These are phyloP conservation scores for Chrosomus eos DNA, from an alignment of 2,797 vertebrate species.

Conservation along the genomic window DNA sequence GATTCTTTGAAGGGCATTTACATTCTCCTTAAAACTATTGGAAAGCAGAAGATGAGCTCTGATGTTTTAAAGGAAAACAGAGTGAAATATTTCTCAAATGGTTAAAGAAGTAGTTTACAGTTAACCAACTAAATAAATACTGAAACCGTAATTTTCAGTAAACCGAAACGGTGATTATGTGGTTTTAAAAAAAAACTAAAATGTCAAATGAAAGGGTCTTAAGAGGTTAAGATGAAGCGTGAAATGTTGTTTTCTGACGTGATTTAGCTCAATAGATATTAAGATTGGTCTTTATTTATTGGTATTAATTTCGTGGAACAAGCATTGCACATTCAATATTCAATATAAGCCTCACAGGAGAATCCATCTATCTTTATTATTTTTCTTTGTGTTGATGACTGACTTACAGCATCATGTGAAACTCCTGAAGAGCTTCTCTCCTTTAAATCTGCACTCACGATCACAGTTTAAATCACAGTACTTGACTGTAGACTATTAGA, in stretches of 20 bases:
- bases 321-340: background rate
- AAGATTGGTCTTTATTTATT: background rate
- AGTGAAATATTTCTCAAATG: background rate
- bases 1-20: background rate
- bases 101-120: background rate
- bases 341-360: background rate
- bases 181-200: background rate
- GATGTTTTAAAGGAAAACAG: background rate
- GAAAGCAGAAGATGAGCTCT: background rate
- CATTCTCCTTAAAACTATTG: background rate
- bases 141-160: background rate
- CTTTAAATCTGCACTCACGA: conserved; percentile 12
- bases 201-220: background rate
- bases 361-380: background rate
- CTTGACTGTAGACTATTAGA: background rate
- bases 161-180: background rate
- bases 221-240: background rate
- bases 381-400: background rate
- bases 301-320: background rate
- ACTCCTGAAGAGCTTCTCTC: background rate
- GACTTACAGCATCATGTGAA: background rate
- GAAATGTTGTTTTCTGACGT: background rate
- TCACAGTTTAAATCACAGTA: background rate
- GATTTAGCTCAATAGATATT: background rate
- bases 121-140: background rate